Evolutionary conservation across 2,888 invertebrate genomes (phyloP).

Genomic region (Parasteatoda lunata): DNA sequence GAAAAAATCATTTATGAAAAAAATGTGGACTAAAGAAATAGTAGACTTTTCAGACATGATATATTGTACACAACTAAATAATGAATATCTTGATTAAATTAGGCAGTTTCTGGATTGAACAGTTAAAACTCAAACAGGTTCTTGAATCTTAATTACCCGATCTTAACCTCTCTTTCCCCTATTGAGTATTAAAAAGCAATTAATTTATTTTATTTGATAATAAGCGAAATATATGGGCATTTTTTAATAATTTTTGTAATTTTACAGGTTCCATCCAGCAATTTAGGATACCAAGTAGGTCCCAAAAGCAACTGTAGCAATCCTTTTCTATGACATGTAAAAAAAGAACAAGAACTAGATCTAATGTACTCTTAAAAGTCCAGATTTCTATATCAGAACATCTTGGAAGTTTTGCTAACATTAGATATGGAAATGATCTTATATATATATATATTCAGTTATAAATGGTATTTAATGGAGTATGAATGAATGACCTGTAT

Average conservation of each 20-base stretch:
- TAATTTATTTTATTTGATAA: too few relatives aligned
- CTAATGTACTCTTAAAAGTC: conserved; percentile 38
- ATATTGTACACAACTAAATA: too few relatives aligned
- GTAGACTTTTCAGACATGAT: too few relatives aligned
- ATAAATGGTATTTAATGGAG: conserved; percentile 49
- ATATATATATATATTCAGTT: conserved; percentile 16
- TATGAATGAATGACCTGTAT: conserved; percentile 34
- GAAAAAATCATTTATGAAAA: too few relatives aligned
- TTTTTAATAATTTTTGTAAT: neutral
- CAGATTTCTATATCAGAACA: conserved; percentile 39
- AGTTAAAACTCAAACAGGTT: too few relatives aligned
- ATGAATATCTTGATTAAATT: too few relatives aligned
- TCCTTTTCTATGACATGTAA: conserved; percentile 64
- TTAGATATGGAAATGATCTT: conserved; percentile 3
- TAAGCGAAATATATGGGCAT: too few relatives aligned
- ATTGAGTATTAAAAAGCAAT: too few relatives aligned
- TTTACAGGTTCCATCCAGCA: conserved; percentile 44
- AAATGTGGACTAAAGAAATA: too few relatives aligned
- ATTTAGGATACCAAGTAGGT: conserved; percentile 51
- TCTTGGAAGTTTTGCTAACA: conserved; percentile 50
- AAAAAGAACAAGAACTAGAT: conserved; percentile 12
- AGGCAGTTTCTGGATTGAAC: too few relatives aligned
- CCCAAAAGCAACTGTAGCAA: conserved; percentile 60
- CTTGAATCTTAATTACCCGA: too few relatives aligned
- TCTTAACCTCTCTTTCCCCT: too few relatives aligned